phyloP scores from a whole-genome alignment of 2,888 invertebrate species.

The Orthosia gracilis region DNA sequence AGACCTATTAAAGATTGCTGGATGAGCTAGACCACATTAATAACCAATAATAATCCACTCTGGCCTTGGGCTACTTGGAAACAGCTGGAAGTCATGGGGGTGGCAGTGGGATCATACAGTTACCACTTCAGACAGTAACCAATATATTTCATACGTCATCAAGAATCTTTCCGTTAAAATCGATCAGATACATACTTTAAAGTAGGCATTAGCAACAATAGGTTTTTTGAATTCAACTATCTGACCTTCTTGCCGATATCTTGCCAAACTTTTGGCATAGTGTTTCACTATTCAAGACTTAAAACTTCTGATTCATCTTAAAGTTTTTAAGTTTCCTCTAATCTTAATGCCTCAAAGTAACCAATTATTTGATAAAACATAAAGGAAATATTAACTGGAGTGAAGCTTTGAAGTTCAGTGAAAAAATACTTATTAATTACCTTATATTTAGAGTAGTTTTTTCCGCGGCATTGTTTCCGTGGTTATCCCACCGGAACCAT shows the following conservation, averaged over 20 bases:
- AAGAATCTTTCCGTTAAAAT: background rate
- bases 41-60: background rate
- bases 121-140: too few relatives aligned
- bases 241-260: slow-evolving; percentile 19
- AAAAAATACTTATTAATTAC: too few relatives aligned
- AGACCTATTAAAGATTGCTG: too few relatives aligned
- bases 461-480: too few relatives aligned
- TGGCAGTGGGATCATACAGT: too few relatives aligned
- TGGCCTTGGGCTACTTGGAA: background rate
- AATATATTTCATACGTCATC: too few relatives aligned
- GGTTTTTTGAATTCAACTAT: slow-evolving; percentile 7
- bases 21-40: too few relatives aligned
- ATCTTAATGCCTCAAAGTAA: slow-evolving; percentile 7
- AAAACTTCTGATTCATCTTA: slow-evolving; percentile 24
- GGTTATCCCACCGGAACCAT: too few relatives aligned
- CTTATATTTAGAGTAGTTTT: too few relatives aligned
- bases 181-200: background rate
- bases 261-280: slow-evolving; percentile 11
- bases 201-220: background rate
- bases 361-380: background rate
- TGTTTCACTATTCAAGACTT: slow-evolving; percentile 20
- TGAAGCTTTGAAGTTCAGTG: background rate
- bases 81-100: background rate
- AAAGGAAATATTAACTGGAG: background rate
- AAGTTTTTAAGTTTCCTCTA: slow-evolving; percentile 7